Evolutionary conservation across 2,888 invertebrate species (phyloP).

Genomic region (Sussaba pulchella): DNA sequence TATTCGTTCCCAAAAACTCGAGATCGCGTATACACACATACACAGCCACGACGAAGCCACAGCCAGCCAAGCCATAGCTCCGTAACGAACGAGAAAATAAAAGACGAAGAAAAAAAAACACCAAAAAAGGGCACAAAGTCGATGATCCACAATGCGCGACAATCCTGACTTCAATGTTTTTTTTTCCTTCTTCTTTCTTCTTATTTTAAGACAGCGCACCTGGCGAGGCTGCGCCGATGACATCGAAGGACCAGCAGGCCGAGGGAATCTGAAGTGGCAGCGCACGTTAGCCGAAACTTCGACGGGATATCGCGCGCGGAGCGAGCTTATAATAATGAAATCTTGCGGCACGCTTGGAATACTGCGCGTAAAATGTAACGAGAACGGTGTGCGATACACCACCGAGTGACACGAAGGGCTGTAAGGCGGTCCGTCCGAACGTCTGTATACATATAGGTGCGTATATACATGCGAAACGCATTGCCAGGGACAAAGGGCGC

Average conservation of each 20-base stretch:
- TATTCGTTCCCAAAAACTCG: background rate
- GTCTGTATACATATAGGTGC: background rate
- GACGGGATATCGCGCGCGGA: constrained; percentile 21
- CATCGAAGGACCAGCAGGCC: constrained; percentile 12
- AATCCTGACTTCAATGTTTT: constrained; percentile 34
- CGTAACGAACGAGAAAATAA: constrained; percentile 15
- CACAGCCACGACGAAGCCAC: background rate
- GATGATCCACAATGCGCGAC: constrained; percentile 31
- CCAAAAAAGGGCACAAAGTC: constrained; percentile 41
- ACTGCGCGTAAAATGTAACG: constrained; percentile 49
- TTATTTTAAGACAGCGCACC: constrained; percentile 15
- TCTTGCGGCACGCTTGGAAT: constrained; percentile 43
- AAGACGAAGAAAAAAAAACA: constrained; percentile 14
- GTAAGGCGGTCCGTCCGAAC: background rate
- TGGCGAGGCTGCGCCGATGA: constrained; percentile 17
- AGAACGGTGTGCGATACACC: background rate
- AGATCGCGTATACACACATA: background rate
- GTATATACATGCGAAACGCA: constrained; percentile 5
- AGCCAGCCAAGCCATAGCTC: background rate
- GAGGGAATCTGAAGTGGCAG: constrained; percentile 32
- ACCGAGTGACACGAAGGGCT: background rate
- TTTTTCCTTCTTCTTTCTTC: background rate
- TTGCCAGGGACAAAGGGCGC: constrained; percentile 22
- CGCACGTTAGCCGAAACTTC: constrained; percentile 36
- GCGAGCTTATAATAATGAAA: constrained; percentile 56